Percentiles rank a stretch among this genome's conserved stretches.
phyloP scores from a whole-genome alignment of 2,888 invertebrate genomes.

The Adineta ricciae region DNA sequence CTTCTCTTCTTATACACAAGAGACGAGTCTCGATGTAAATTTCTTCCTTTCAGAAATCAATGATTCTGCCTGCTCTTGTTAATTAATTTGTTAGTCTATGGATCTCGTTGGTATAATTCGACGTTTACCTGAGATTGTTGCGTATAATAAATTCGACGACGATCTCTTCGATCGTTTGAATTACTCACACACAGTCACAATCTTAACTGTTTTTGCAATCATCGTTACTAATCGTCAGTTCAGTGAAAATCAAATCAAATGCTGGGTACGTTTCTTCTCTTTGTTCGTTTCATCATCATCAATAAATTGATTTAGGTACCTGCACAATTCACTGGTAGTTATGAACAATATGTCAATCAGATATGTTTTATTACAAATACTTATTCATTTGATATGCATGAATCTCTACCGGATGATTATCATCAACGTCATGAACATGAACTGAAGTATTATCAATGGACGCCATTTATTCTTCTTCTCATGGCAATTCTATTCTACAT shows the following conservation, averaged over 20 bases:
- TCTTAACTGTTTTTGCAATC: constrained; percentile 33
- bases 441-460: constrained; percentile 34
- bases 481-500: constrained; percentile 32
- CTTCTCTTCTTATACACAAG: background rate
- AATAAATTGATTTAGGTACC: background rate
- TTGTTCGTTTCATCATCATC: too few species aligned
- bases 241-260: constrained; percentile 34
- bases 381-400: constrained; percentile 18
- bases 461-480: constrained; percentile 31
- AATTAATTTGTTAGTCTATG: constrained; percentile 23
- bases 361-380: constrained; percentile 20
- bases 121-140: constrained; percentile 31
- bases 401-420: background rate
- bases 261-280: constrained; percentile 10
- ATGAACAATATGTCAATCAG: constrained; percentile 9
- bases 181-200: constrained; percentile 33
- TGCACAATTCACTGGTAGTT: constrained; percentile 3
- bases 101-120: constrained; percentile 29
- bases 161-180: constrained; percentile 33
- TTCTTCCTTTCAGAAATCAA: background rate
- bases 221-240: constrained; percentile 34
- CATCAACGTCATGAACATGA: constrained; percentile 7
- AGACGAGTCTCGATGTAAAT: background rate
- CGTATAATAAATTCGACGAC: constrained; percentile 31
- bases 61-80: background rate